Base-by-base conservation (phyloP, 53 echinoderm and acorn worm species). In the Mesocentrotus franciscanus region DNA sequence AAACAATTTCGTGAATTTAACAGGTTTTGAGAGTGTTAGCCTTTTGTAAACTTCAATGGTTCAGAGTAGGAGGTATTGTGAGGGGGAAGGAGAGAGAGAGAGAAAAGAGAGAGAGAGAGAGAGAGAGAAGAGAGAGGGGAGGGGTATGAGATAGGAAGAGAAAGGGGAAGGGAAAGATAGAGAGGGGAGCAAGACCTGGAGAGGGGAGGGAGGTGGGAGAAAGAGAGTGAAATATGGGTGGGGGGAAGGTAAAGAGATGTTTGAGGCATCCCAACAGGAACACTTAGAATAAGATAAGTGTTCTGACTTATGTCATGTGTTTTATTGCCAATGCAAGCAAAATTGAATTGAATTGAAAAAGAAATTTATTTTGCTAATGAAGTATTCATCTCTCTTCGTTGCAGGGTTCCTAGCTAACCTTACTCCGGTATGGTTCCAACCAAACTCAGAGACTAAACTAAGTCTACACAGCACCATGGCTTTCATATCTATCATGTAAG, bases 381-480 rank as follows among this genome's bases (percentile, higher is more conserved):
- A 27, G 29, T 72, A 27, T 72, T 29, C 66, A 72, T 15, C 30
- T 30, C 1, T 81, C 42, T 17, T 36, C 12, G 18, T 8, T 58
- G 13, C 36, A 91, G 91, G 91, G 10, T 91, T 91, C 66, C 95
- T 94, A 5, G 18, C 85, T 26, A 94, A 85, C 34, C 89, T 94
- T 12, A 94, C 95, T 33, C 95, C 95, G 68, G 95, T 94, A 18
- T 94, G 95, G 95, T 94, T 94, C 71, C 95, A 94, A 62, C 95
- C 95, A 27, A 85, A 61, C 26, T 14, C 87, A 24, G 95, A 94
- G 85, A 94, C 55, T 32, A 94, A 94, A 42, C n/a, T 94, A 1
- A 94, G 95, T 55, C 95, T 94, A 27, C 95, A 94, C 70, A 87
- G 85, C 71, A 94, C 95, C 27, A 94, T 94, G 95, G 95, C 95